Percentiles rank a stretch among this genome's conserved stretches.
These are phyloP conservation scores for Drosophila rellima DNA, from an alignment of 2,888 invertebrate genomes.

Conservation along the genomic window DNA sequence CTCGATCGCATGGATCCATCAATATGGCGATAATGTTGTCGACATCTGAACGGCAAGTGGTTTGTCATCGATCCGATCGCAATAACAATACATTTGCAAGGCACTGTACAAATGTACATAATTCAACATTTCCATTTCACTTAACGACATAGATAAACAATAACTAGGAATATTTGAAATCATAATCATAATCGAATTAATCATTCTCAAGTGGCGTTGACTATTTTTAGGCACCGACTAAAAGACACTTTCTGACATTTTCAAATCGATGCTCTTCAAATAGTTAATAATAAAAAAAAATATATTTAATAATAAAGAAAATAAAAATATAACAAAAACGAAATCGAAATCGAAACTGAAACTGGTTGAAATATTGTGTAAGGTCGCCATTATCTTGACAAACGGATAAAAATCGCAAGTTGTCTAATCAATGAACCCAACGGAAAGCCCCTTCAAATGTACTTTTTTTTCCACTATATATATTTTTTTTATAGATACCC, in stretches of 20 bases:
- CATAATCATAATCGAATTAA: conserved; percentile 62
- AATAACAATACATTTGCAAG: neutral
- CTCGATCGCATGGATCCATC: conserved; percentile 52
- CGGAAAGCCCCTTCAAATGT: neutral
- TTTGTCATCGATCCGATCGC: conserved; percentile 45
- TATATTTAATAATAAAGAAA: conserved; percentile 10
- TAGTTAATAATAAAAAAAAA: conserved; percentile 46
- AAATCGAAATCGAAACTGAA: conserved; percentile 19
- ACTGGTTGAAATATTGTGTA: conserved; percentile 68
- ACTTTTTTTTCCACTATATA: neutral
- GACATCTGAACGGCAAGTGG: conserved; percentile 25
- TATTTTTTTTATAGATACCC: neutral
- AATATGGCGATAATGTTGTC: conserved; percentile 52
- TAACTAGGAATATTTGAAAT: conserved; percentile 21
- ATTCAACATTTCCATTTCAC: conserved; percentile 16
- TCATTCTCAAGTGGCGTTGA: conserved; percentile 69
- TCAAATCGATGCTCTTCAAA: conserved; percentile 73
- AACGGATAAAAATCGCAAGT: conserved; percentile 63
- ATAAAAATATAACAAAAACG: conserved; percentile 4
- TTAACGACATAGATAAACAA: conserved; percentile 52
- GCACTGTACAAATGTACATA: too few species aligned
- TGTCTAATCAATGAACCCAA: conserved; percentile 44
- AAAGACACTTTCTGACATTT: conserved; percentile 57
- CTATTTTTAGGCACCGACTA: conserved; percentile 52
- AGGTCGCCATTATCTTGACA: conserved; percentile 75